Conservation (phyloP, 2,888 invertebrate species). For the Nomada hirtipes region DNA sequence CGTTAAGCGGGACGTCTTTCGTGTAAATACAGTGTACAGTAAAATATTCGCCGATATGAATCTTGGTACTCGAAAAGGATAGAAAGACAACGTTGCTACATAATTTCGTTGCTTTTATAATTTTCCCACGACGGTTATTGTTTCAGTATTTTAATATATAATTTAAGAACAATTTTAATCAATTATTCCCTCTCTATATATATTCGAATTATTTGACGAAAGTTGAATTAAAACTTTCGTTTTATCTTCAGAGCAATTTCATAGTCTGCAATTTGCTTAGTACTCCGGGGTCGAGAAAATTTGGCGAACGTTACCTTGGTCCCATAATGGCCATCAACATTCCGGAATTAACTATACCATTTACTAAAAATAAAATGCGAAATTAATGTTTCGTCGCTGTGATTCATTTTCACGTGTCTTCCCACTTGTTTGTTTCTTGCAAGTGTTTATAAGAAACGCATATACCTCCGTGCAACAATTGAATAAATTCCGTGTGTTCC, state of each 20-base stretch:
- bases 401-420: too few species aligned
- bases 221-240: too few species aligned
- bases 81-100: too few species aligned
- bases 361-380: slow-evolving; percentile 86
- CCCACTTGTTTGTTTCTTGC: neutral
- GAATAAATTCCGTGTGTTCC: slow-evolving; percentile 85
- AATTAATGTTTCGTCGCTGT: neutral
- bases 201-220: too few species aligned
- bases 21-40: neutral
- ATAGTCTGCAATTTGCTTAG: neutral
- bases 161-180: too few species aligned
- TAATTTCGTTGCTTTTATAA: too few species aligned
- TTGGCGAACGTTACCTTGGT: slow-evolving; percentile 86
- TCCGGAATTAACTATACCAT: slow-evolving; percentile 89
- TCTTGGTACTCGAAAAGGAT: neutral
- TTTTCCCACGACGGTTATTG: too few species aligned
- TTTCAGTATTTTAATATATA: too few species aligned
- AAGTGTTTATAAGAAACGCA: neutral
- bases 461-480: slow-evolving; percentile 86
- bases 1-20: neutral
- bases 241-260: too few species aligned
- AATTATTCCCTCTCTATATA: too few species aligned
- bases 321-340: slow-evolving; percentile 91
- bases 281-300: slow-evolving; percentile 11
- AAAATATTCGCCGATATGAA: neutral